phyloP scores from a whole-genome alignment of 2,888 invertebrate species.

The Galerucella pusilla region DNA sequence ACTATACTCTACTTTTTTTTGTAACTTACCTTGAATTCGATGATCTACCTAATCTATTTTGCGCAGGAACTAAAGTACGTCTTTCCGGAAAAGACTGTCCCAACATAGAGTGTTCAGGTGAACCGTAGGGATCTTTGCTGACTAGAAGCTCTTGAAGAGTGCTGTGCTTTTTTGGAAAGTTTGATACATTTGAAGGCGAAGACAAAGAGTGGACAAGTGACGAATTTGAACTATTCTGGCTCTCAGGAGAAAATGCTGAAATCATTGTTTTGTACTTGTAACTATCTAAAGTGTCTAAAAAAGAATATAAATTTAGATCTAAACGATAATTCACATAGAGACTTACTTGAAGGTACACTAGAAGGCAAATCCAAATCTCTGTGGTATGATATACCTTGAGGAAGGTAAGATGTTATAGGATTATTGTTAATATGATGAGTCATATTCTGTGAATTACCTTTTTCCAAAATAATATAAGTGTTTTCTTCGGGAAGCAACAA shows the following conservation, averaged over 20 bases:
- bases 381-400: constrained; percentile 55
- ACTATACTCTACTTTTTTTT: background rate
- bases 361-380: constrained; percentile 59
- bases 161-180: constrained; percentile 64
- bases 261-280: constrained; percentile 56
- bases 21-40: constrained; percentile 16
- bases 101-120: constrained; percentile 67
- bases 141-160: constrained; percentile 77
- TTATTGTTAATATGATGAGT: constrained; percentile 56
- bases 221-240: constrained; percentile 75
- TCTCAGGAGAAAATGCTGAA: constrained; percentile 74
- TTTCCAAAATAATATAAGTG: constrained; percentile 62
- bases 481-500: constrained; percentile 79
- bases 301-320: background rate
- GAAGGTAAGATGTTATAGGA: constrained; percentile 57
- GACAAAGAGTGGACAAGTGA: constrained; percentile 67
- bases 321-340: background rate
- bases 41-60: constrained; percentile 1
- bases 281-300: constrained; percentile 41
- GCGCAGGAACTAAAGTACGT: constrained; percentile 22
- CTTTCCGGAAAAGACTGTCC: constrained; percentile 46
- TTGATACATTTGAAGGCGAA: constrained; percentile 62
- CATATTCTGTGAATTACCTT: constrained; percentile 48
- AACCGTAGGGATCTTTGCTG: constrained; percentile 72
- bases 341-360: constrained; percentile 66